These are phyloP conservation scores for Seriola aureovittata DNA, from an alignment of 2,113 vertebrate genomes.

Conservation along the genomic window DNA sequence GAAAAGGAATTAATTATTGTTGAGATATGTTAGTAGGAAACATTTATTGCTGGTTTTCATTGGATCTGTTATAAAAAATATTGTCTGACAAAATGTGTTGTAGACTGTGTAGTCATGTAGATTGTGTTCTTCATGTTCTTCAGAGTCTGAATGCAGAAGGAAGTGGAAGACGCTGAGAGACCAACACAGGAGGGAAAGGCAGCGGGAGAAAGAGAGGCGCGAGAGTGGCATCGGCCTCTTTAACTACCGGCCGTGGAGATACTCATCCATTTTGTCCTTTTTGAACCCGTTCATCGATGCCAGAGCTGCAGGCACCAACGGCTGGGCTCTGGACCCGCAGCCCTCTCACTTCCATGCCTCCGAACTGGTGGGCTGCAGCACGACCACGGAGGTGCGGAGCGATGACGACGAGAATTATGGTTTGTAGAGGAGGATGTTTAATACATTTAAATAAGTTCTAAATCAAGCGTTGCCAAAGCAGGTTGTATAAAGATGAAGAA, in stretches of 20 bases:
- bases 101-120: neutral
- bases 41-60: too few relatives aligned
- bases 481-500: too few relatives aligned
- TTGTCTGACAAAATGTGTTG: too few relatives aligned
- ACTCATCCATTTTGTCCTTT: slow-evolving; percentile 56
- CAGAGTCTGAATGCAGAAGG: slow-evolving; percentile 58
- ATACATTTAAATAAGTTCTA: too few relatives aligned
- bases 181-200: slow-evolving; percentile 61
- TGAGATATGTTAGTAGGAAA: too few relatives aligned
- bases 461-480: too few relatives aligned
- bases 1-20: too few relatives aligned
- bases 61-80: too few relatives aligned
- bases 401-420: slow-evolving; percentile 59
- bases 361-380: slow-evolving; percentile 55
- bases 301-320: slow-evolving; percentile 47
- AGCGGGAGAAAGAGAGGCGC: slow-evolving; percentile 58
- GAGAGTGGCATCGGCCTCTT: slow-evolving; percentile 62
- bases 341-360: neutral
- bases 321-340: slow-evolving; percentile 57
- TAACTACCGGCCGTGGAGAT: slow-evolving; percentile 65
- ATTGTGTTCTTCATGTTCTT: neutral
- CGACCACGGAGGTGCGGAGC: slow-evolving; percentile 42
- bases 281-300: slow-evolving; percentile 62
- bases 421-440: neutral
- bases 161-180: slow-evolving; percentile 67